Conservation (phyloP, 2,113 vertebrate species). For the Symphodus melops region DNA sequence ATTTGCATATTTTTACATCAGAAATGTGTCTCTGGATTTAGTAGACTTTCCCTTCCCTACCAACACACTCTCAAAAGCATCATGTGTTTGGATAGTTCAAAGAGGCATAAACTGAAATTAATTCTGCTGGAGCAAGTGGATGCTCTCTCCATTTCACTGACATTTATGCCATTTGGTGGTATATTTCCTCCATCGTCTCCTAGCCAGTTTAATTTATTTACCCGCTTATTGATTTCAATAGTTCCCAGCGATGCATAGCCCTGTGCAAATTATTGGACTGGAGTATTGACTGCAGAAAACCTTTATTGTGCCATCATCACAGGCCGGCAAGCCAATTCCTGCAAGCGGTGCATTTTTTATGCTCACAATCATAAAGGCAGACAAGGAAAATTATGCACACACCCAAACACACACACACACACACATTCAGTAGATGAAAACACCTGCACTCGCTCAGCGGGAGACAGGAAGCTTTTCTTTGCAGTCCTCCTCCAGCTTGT, state of each 20-base stretch:
- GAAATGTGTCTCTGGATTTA: slow-evolving; percentile 16
- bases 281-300: slow-evolving; percentile 65
- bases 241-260: slow-evolving; percentile 52
- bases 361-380: slow-evolving; percentile 65
- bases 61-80: neutral
- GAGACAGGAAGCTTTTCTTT: slow-evolving; percentile 25
- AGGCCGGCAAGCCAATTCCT: slow-evolving; percentile 47
- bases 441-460: slow-evolving; percentile 27
- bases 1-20: slow-evolving; percentile 42
- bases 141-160: slow-evolving; percentile 32
- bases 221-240: slow-evolving; percentile 59
- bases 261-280: slow-evolving; percentile 51
- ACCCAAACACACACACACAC: slow-evolving; percentile 26
- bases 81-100: slow-evolving; percentile 35
- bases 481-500: slow-evolving; percentile 42
- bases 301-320: slow-evolving; percentile 69
- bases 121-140: neutral
- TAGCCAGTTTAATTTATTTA: slow-evolving; percentile 56
- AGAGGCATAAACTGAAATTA: slow-evolving; percentile 43
- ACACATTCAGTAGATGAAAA: slow-evolving; percentile 13
- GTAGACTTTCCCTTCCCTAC: neutral
- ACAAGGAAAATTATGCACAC: slow-evolving; percentile 59
- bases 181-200: slow-evolving; percentile 41
- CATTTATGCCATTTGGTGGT: slow-evolving; percentile 25
- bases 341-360: slow-evolving; percentile 65